Evolutionary conservation across 2,888 invertebrate species (phyloP).

Genomic region (Lypha dubia): DNA sequence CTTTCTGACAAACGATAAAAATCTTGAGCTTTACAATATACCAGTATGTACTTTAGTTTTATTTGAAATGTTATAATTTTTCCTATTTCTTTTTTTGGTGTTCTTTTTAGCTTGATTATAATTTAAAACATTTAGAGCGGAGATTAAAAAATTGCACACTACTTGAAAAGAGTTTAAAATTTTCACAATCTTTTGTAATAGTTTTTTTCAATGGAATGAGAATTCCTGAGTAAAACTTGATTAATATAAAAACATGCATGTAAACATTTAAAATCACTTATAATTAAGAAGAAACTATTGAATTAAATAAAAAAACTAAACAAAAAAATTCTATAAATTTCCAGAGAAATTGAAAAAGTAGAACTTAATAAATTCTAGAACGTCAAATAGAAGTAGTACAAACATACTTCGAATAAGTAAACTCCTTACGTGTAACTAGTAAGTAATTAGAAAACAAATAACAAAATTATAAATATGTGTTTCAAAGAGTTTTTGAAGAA

Average conservation of each 20-base stretch:
- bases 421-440: too few species aligned
- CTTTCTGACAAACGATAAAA: not conserved
- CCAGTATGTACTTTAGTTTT: too few species aligned
- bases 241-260: not conserved
- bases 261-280: not conserved
- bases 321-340: not conserved
- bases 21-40: not conserved
- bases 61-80: not conserved
- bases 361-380: not conserved
- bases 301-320: not conserved
- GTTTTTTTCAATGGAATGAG: not conserved
- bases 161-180: not conserved
- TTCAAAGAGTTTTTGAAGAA: too few species aligned
- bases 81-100: not conserved
- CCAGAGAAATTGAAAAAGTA: not conserved
- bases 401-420: not conserved
- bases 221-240: not conserved
- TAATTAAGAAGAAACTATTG: not conserved
- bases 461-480: too few species aligned
- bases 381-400: too few species aligned
- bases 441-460: too few species aligned
- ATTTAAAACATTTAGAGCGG: not conserved
- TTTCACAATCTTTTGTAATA: not conserved
- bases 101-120: not conserved
- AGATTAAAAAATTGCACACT: not conserved